Conservation (phyloP, 2,888 invertebrate genomes). For the Agonopterix arenella region DNA sequence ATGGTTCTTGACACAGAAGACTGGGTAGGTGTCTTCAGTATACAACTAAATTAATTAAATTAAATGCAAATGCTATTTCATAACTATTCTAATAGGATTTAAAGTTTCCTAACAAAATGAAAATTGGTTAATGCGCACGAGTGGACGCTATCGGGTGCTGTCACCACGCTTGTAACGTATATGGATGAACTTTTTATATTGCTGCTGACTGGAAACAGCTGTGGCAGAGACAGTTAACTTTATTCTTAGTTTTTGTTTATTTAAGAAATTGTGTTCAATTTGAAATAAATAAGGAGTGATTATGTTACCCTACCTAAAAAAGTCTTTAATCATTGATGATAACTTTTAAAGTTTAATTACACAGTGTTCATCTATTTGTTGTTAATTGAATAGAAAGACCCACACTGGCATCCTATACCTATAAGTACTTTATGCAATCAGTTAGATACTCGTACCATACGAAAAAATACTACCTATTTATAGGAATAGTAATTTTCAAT, state of each 20-base stretch:
- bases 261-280: not conserved
- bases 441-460: too few species aligned
- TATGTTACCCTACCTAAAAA: too few species aligned
- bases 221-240: slow-evolving; percentile 16
- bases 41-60: too few species aligned
- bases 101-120: too few species aligned
- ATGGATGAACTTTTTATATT: slow-evolving; percentile 21
- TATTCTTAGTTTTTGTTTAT: slow-evolving; percentile 4
- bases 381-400: not conserved
- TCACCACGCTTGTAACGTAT: slow-evolving; percentile 31
- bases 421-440: too few species aligned
- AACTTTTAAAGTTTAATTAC: too few species aligned
- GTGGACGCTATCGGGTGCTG: slow-evolving; percentile 39
- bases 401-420: too few species aligned
- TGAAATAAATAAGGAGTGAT: not conserved
- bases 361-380: not conserved
- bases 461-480: too few species aligned
- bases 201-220: slow-evolving; percentile 26
- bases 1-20: slow-evolving; percentile 74
- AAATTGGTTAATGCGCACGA: slow-evolving; percentile 16
- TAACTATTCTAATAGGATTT: too few species aligned
- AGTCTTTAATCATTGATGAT: too few species aligned
- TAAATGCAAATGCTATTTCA: too few species aligned
- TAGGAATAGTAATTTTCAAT: too few species aligned
- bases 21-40: slow-evolving; percentile 52